Conservation (phyloP, 2,797 vertebrate genomes). For the Pagetopsis macropterus region DNA sequence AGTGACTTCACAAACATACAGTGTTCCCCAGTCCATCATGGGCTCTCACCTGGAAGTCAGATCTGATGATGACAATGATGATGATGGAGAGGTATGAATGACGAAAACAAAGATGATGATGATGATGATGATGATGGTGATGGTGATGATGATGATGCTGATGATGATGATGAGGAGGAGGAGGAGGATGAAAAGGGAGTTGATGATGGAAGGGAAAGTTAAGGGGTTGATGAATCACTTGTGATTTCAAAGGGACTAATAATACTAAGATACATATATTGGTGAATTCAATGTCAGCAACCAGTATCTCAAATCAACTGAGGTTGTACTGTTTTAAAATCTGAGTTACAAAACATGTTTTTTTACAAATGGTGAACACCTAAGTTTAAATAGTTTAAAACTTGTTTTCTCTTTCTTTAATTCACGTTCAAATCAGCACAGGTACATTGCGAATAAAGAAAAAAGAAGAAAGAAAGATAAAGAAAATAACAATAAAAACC, state of each 20-base stretch:
- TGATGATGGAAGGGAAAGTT: not conserved
- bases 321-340: too few species aligned
- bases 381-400: too few species aligned
- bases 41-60: conserved; percentile 22
- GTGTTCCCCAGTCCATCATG: not conserved
- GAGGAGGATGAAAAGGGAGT: not conserved
- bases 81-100: not conserved
- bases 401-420: too few species aligned
- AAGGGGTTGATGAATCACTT: not conserved
- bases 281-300: too few species aligned
- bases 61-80: not conserved
- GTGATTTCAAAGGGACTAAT: conserved; percentile 2
- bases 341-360: too few species aligned
- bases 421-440: too few species aligned
- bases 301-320: not conserved
- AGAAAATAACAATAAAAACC: too few species aligned
- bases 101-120: not conserved
- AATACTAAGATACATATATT: not conserved
- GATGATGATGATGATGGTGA: not conserved
- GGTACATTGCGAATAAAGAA: too few species aligned
- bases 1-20: not conserved
- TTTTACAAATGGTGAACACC: too few species aligned
- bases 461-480: too few species aligned
- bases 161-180: not conserved
- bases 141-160: not conserved